Evolutionary conservation across 1,140 invertebrate species (phyloP), one percentile per base, ranked within the genome.

Genomic region (Drosophila ficusphila): DNA sequence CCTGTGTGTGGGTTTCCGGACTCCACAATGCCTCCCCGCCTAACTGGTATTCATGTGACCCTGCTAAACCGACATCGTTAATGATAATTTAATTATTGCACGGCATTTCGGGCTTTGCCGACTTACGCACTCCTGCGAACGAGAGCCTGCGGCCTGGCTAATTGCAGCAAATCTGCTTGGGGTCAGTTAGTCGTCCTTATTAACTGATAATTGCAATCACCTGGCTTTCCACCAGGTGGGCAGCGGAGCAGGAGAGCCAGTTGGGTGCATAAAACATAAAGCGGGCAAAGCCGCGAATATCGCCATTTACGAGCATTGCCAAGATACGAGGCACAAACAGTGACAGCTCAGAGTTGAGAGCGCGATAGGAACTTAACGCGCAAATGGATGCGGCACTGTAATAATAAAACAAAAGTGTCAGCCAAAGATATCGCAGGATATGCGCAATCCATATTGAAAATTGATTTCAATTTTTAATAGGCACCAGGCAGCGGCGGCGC

Each of bases 391-490:
- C 25, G 38, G 21, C 39, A 39, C 69, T 56, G 42, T 57, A 78
- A 67, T 31, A 72, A 76, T 61, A 51, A 64, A 53, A 64, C 57
- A 65, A 58, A 86, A 73, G 52, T 83, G 76, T 76, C 76, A 76
- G 71, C 38, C 33, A 72, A 61, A 69, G 58, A 70, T 65, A 57
- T 44, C 41, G 41, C 38, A 16, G 47, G 14, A 49, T 78, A 47
- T 77, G 70, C 71, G 61, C 60, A 88, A 85, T 85, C 81, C 81
- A 86, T 85, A 85, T 85, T 81, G 78, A 78, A 88, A 88, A 88
- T 88, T 88, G 82, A 88, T 88, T 88, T 88, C 77, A 88, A 88
- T 88, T 71, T 88, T 88, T 88, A 88, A 88, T 88, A 88, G 83
- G 82, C 82, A 51, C 49, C 70, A 34, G 52, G 29, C 31, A 54